Conservation (phyloP, 2,113 vertebrate genomes). For the Neolamprologus cancellatus region DNA sequence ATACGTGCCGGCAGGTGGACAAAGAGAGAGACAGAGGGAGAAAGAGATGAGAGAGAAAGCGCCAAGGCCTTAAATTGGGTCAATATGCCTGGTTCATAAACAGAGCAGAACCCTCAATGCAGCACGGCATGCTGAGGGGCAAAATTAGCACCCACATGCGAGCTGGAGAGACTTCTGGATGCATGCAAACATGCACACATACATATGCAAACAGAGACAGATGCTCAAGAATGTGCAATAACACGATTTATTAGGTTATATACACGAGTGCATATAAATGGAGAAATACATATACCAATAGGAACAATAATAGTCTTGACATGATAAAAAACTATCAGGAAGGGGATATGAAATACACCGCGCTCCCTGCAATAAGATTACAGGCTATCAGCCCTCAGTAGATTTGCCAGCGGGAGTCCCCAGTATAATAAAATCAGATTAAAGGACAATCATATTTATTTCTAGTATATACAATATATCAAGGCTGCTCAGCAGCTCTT, state of each 20-base stretch:
- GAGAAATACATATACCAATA: conserved; percentile 65
- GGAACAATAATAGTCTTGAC: conserved; percentile 67
- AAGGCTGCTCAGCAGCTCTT: conserved; percentile 72
- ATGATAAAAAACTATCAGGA: conserved; percentile 68
- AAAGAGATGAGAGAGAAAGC: conserved; percentile 33
- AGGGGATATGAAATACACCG: conserved; percentile 69
- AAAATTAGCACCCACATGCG: conserved; percentile 80
- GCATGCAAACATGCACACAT: conserved; percentile 43
- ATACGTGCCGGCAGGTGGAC: conserved; percentile 32
- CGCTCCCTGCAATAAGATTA: conserved; percentile 87
- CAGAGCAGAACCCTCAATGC: conserved; percentile 79
- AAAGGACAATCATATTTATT: conserved; percentile 96
- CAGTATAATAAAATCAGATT: conserved; percentile 98
- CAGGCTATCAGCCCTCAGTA: conserved; percentile 80
- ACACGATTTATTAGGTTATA: conserved; percentile 60
- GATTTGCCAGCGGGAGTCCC: conserved; percentile 92
- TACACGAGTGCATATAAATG: conserved; percentile 57
- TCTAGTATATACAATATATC: conserved; percentile 96
- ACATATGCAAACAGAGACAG: conserved; percentile 52
- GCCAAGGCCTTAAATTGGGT: conserved; percentile 92
- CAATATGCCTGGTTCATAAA: conserved; percentile 97
- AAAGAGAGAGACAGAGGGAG: conserved; percentile 70
- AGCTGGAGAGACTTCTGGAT: conserved; percentile 73
- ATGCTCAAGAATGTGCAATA: conserved; percentile 48
- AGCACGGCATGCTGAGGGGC: conserved; percentile 64